Evolutionary conservation across 1,140 invertebrate genomes (phyloP), one percentile per base, ranked within the genome.

Genomic region (Aporrectodea caliginosa): DNA sequence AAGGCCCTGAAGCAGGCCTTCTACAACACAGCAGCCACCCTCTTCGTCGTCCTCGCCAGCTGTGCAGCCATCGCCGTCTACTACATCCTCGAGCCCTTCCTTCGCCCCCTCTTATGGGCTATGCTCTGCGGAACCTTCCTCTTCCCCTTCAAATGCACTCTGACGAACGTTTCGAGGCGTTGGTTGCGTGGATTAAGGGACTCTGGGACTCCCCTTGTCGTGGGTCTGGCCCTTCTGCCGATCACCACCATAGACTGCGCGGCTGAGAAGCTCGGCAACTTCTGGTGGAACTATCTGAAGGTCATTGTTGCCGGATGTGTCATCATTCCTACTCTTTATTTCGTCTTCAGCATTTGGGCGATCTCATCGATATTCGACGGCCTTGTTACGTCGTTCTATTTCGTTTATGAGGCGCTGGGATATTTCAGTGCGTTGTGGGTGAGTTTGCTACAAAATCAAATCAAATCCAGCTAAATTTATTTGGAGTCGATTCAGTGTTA

Each of bases 71-170:
- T 88, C 84, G 93, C 94, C 1, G 90, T 97, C 22, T 96, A 94
- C 85, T 91, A 93, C 80, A 93, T 95, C 73, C 87, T 98, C 2
- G 93, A 94, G 85, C 94, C 95, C 0, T 98, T 98, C 88, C 91
- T 98, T 27, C 93, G 94, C 84, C 94, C 96, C 0, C 85, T 98
- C 35, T 91, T 98, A 79, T 99, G 96, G 96, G 96, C 96, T 1
- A 88, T 98, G 72, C 87, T 99, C 22, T 95, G 95, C 86, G 95
- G 95, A 16, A 94, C 94, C 12, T 93, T 95, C 43, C 89, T 98
- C 32, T 93, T 96, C 87, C 95, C 95, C 0, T 93, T 96, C 82
- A 98, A 98, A 84, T 90, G 92, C 78, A 92, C 91, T 35, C 84
- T 96, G 16, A 91, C 93, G 2, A 91, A 91, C 30, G 90, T 90